Evolutionary conservation across 2,797 vertebrate genomes (phyloP), one percentile per base, ranked within the genome.

Genomic region (Scleropages formosus): DNA sequence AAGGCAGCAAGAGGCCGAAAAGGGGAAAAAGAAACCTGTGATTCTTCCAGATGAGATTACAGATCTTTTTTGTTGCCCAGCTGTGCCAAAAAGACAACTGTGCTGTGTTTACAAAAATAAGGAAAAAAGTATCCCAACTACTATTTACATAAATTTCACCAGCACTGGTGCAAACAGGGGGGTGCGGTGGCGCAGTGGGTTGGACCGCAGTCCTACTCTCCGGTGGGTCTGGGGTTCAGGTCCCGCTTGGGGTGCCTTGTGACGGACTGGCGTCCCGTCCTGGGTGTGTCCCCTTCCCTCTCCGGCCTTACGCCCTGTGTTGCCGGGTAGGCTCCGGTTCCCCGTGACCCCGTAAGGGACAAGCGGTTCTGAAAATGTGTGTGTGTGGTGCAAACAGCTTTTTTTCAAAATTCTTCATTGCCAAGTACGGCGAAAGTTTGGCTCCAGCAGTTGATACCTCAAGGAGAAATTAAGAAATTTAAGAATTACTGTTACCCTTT

Each of bases 1-100:
- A 70, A 70, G 56, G 20, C 18, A 58, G 68, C 68, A 51, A 51
- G 22, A 53, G 68, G 68, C 24, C 68, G 20, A 8, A 27, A 51
- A 22, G 22, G 24, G 4, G 49, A 70, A n/a, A n/a, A 13, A 6
- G 24, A 26, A 69, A 49, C 13, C 53, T 15, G 2, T 24, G 4
- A 8, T 22, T 0, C 27, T 24, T 70, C 67, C 20, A 27, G 31
- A 2, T 39, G 31, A 39, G 31, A 39, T 6, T 6, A 2, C 31
- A 39, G 31, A 6, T 39, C 31, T 2, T 39, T 70, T 53, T 16
- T 16, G 68, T 47, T 69, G 51, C 16, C 47, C 24, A 68, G 44
- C 64, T 31, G 8, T 46, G 15, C 39, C 44, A 70, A 70, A 70
- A 70, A 26, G 51, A 69, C 26, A 51, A 26, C 22, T 15, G 13